Base-by-base conservation (phyloP, 2,888 invertebrate species). In the Boloria selene region DNA sequence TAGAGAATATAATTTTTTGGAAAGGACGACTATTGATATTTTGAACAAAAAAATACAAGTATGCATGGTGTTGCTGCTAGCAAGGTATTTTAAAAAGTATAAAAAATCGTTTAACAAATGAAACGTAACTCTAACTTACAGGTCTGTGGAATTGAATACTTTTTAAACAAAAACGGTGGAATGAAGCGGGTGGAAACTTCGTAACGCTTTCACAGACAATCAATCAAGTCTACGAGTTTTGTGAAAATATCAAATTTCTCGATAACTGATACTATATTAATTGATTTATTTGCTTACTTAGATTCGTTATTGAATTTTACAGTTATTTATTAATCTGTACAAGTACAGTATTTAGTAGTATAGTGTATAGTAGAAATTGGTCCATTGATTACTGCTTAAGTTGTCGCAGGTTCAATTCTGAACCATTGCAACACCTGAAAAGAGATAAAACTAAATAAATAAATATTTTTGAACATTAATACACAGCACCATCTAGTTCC, bases 201-300 rank as follows among this genome's bases (percentile, higher is more conserved):
- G 42, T 42, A 7, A 3, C 55, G 55, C 54, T 53, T 38, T 38
- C 31, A 38, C 53, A 42, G 54, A 18, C 18, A 44, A 55, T 55
- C 55, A 44, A 18, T 44, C 31, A 38, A 38, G 42, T 7, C 44
- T 42, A 55, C 14, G 14, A 18, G 7, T 50, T 55, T 55, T 18
- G 55, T 55, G 18, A 4, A 44, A 55, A 55, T 55, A 55, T 55
- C 44, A 22, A n/a, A 44, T 44, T 18, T 55, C 55, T 55, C 14
- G 42, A n/a, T 44, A 44, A 14, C 42, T 4, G 18, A 44, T 55
- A n/a, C 0, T 18, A 18, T 7, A 44, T 44, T 44, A 22, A 44
- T 44, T 44, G 44, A 44, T 44, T 55, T 22, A 55, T 55, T 55
- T 44, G 16, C 17, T 42, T 42, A 42, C 17, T 54, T 22, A 50